Evolutionary conservation across 2,113 vertebrate species (phyloP), one percentile per base, ranked within the genome.

Genomic region (Setophaga kirtlandii): DNA sequence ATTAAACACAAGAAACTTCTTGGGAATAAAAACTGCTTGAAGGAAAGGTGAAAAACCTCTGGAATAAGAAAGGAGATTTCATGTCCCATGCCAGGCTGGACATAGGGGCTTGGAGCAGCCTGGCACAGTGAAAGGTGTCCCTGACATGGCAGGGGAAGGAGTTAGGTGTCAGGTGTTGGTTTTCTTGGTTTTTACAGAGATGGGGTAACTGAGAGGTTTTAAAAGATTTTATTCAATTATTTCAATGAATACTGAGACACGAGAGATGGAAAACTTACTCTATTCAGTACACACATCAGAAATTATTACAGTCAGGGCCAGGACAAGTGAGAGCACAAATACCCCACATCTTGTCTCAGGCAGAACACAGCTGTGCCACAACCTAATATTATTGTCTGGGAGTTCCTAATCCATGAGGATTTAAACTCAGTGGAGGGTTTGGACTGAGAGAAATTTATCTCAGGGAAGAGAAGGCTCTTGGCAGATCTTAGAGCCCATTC

Each of bases 301-400:
- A 58, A 58, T n/a, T 58, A 58, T n/a, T n/a, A n/a, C 12, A 9
- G 21, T n/a, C 33, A 22, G 37, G 31, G 28, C 46, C 4, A 10
- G 37, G 37, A 35, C 4, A 47, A 28, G 14, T 0, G 25, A 44
- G 37, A 39, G 33, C 18, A 2, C 5, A 19, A 47, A 53, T 2
- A 33, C 5, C 33, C 31, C 3, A 0, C 0, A 3, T 20, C 17
- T 30, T 3, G 9, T 71, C 41, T 53, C 18, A 17, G 39, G 33
- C n/a, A 58, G 9, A 3, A 27, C 12, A 5, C 11, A 22, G 25
- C 27, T 7, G 23, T 11, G 37, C 4, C 4, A 31, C 63, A 41
- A 12, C 6, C 31, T 33, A 5, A 33, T 28, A 12, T 6, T 44
- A 19, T 18, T 50, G 27, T 22, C 50, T 13, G 67, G 31, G 42